Evolutionary conservation across 2,888 invertebrate species (phyloP).

Genomic region (Ophion ventricosus): DNA sequence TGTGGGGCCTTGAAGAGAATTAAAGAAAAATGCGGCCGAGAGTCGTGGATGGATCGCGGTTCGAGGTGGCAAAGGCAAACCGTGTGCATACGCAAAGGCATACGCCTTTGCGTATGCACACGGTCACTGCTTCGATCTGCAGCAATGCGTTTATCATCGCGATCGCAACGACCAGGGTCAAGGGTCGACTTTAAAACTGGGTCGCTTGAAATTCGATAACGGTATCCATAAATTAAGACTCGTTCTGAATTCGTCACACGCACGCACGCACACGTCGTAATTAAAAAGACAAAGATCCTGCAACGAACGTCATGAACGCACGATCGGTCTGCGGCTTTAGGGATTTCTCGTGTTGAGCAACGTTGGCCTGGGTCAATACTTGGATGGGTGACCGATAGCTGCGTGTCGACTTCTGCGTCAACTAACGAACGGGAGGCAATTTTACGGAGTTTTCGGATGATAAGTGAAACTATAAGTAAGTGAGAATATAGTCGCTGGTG

Average conservation of each 20-base stretch:
- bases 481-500: not conserved
- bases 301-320: too few relatives aligned
- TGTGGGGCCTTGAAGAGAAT: not conserved
- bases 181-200: conserved; percentile 60
- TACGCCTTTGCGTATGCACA: not conserved
- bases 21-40: not conserved
- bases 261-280: not conserved
- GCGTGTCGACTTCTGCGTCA: not conserved
- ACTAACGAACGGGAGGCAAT: not conserved
- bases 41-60: not conserved
- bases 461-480: not conserved
- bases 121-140: conserved; percentile 23
- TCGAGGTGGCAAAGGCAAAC: too few relatives aligned
- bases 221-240: conserved; percentile 9
- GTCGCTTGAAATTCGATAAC: conserved; percentile 61
- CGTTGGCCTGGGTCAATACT: not conserved
- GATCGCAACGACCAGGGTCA: conserved; percentile 58
- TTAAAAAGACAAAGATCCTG: not conserved
- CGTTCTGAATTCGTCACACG: not conserved
- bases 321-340: too few relatives aligned
- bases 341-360: too few relatives aligned
- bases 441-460: not conserved
- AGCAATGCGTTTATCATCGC: conserved; percentile 45
- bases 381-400: not conserved
- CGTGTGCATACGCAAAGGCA: too few relatives aligned